Evolutionary conservation across 2,888 invertebrate species (phyloP).

Genomic region (Xanthorhoe designata): DNA sequence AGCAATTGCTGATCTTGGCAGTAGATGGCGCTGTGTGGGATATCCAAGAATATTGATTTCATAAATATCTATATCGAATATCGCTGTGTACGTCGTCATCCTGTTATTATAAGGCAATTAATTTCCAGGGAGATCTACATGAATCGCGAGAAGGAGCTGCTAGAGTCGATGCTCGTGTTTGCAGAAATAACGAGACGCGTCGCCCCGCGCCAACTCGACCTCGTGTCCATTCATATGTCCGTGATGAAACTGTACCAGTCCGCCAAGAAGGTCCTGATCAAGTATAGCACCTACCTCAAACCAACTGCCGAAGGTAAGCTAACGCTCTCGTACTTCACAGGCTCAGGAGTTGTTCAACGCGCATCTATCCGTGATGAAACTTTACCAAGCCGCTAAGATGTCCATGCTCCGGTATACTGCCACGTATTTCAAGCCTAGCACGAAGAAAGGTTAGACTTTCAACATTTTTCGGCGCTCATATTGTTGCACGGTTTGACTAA

Average conservation of each 20-base stretch:
- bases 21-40: too few relatives aligned
- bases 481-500: background rate
- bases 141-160: constrained; percentile 94
- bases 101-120: too few relatives aligned
- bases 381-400: background rate
- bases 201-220: constrained; percentile 93
- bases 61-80: too few relatives aligned
- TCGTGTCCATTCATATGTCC: constrained; percentile 93
- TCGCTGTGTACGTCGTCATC: too few relatives aligned
- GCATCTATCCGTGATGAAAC: constrained; percentile 1
- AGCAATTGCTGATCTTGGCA: too few relatives aligned
- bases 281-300: constrained; percentile 84
- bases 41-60: too few relatives aligned
- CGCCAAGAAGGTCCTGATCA: constrained; percentile 90
- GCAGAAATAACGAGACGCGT: constrained; percentile 91
- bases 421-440: constrained; percentile 12
- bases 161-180: constrained; percentile 95
- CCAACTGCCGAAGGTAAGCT: constrained; percentile 87
- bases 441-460: constrained; percentile 16
- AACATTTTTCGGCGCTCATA: background rate
- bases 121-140: constrained; percentile 93
- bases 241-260: constrained; percentile 94
- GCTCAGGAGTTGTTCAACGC: constrained; percentile 7
- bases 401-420: background rate
- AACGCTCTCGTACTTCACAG: constrained; percentile 8